Conservation (phyloP, 2,797 vertebrate genomes). For the Sitta carolinensis region DNA sequence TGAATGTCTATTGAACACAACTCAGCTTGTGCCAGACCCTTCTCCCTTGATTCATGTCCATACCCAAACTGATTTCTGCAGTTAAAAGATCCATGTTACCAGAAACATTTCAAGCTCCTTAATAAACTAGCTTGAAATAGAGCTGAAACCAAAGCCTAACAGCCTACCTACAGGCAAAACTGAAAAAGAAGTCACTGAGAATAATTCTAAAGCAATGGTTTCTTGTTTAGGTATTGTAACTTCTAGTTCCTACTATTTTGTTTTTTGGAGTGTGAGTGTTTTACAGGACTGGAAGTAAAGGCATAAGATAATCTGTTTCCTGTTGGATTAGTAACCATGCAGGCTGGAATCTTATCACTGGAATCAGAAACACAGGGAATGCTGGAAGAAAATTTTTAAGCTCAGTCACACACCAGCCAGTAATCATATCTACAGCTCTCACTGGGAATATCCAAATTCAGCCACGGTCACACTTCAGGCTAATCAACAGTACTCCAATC, state of each 20-base stretch:
- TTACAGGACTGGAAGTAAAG: not conserved
- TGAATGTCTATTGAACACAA: not conserved
- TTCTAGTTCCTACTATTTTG: not conserved
- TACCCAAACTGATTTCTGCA: not conserved
- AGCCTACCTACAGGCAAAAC: not conserved
- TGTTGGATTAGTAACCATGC: not conserved
- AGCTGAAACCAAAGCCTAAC: not conserved
- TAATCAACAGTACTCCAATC: not conserved
- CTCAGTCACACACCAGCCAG: not conserved
- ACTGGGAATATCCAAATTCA: not conserved
- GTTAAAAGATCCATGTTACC: not conserved
- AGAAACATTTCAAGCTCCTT: not conserved
- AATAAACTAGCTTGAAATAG: not conserved
- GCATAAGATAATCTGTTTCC: not conserved
- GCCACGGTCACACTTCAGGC: not conserved
- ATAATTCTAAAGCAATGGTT: not conserved
- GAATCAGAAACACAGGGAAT: not conserved
- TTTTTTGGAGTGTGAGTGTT: not conserved
- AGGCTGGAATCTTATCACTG: not conserved
- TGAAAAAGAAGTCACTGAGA: not conserved
- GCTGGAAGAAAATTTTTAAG: not conserved
- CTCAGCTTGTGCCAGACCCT: not conserved
- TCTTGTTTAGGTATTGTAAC: not conserved
- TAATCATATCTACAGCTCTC: not conserved
- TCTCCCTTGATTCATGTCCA: fast-evolving